Conservation (phyloP, 35 echinoderm and acorn worm species). For the Lytechinus variegatus region DNA sequence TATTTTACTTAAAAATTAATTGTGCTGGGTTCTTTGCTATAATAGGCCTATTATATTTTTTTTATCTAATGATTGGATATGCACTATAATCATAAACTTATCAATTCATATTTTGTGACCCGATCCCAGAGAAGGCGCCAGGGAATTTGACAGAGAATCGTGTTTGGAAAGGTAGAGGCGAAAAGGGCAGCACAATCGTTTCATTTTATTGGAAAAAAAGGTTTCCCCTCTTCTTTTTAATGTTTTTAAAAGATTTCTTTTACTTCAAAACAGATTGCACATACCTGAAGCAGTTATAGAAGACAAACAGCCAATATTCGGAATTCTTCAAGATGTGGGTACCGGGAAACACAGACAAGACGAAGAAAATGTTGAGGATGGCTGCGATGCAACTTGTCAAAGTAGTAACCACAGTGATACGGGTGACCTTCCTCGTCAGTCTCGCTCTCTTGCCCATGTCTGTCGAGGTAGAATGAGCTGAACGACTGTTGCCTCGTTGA, state of each 20-base stretch:
- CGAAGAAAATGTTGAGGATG: conserved; percentile 39
- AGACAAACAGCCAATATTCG: conserved; percentile 18
- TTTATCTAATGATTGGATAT: too few relatives aligned
- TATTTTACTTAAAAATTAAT: too few relatives aligned
- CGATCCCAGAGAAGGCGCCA: too few relatives aligned
- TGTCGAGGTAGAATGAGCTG: not conserved
- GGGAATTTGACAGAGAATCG: too few relatives aligned
- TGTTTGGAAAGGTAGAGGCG: too few relatives aligned
- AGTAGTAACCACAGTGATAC: conserved; percentile 53
- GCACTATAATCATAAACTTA: too few relatives aligned
- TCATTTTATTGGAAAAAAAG: not conserved
- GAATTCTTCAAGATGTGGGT: not conserved
- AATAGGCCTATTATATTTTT: too few relatives aligned
- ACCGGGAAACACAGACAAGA: not conserved
- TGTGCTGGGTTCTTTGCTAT: too few relatives aligned
- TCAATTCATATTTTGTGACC: too few relatives aligned
- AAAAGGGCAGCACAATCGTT: not conserved
- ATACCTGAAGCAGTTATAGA: conserved; percentile 63
- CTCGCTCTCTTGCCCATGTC: conserved; percentile 37
- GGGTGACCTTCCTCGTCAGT: conserved; percentile 66
- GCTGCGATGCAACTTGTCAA: not conserved
- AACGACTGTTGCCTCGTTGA: not conserved
- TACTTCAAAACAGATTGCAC: not conserved
- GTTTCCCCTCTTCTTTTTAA: too few relatives aligned
- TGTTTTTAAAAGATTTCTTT: not conserved